phyloP scores from a whole-genome alignment of 2,113 vertebrate species.

The Lagopus leucura region DNA sequence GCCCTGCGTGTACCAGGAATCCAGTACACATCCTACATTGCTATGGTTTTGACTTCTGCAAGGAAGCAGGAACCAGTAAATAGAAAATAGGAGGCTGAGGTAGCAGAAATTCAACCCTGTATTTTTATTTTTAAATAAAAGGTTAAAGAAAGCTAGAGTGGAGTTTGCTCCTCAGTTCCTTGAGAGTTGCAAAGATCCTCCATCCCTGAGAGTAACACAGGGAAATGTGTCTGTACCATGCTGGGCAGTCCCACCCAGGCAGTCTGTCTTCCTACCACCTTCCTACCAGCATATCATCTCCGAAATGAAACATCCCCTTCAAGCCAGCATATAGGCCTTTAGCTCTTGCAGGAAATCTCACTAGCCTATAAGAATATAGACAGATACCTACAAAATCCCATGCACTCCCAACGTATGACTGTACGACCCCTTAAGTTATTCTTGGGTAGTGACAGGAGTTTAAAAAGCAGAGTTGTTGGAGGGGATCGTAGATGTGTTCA shows the following conservation, averaged over 20 bases:
- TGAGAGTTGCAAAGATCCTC: neutral
- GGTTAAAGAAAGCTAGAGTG: neutral
- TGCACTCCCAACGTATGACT: neutral
- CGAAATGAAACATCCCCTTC: neutral
- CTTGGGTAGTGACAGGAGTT: slow-evolving; percentile 28
- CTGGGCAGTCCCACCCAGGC: neutral
- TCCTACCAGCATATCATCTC: neutral
- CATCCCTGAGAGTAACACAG: neutral
- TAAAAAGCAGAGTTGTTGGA: slow-evolving; percentile 67
- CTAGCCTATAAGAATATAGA: neutral
- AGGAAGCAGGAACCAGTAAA: neutral
- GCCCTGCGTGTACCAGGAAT: neutral
- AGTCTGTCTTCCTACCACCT: neutral
- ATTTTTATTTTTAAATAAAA: neutral
- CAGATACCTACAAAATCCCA: neutral
- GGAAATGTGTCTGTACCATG: neutral
- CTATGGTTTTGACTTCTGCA: neutral
- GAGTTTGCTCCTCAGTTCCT: neutral
- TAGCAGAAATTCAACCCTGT: neutral
- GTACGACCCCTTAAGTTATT: slow-evolving; percentile 1
- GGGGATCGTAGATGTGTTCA: slow-evolving; percentile 76
- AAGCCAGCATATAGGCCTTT: neutral
- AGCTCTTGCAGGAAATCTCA: neutral
- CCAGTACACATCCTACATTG: neutral
- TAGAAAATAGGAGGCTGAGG: neutral